These are phyloP conservation scores for Zaprionus camerounensis DNA, from an alignment of 1,140 invertebrate genomes.

Conservation along the genomic window DNA sequence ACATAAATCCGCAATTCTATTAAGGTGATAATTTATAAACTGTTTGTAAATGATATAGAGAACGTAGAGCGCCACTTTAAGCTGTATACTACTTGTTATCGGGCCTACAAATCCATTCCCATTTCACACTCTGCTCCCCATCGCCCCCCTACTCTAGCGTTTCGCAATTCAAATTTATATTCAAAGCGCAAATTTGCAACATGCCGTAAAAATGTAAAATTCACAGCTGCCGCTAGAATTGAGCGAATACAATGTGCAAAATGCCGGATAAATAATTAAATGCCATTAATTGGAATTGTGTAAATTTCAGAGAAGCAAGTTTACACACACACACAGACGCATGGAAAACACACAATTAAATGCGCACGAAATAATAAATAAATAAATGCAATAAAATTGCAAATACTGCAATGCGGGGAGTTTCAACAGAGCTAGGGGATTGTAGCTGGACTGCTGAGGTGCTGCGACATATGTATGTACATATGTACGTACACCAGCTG, in stretches of 20 bases:
- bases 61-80: too few species aligned
- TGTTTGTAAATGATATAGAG: background rate
- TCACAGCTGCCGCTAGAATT: constrained; percentile 61
- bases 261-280: constrained; percentile 80
- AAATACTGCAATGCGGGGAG: constrained; percentile 66
- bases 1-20: background rate
- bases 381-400: constrained; percentile 75
- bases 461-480: background rate
- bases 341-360: constrained; percentile 37
- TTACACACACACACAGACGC: constrained; percentile 21
- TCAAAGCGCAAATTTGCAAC: constrained; percentile 68
- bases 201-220: constrained; percentile 77
- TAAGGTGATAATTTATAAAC: background rate
- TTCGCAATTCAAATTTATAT: constrained; percentile 66
- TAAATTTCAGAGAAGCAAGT: constrained; percentile 64
- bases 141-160: background rate
- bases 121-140: background rate
- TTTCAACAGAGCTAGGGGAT: background rate
- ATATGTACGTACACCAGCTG: background rate
- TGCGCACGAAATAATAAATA: constrained; percentile 69
- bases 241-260: constrained; percentile 70
- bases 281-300: constrained; percentile 80
- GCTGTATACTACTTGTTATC: background rate
- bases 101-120: background rate
- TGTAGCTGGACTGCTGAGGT: background rate